Evolutionary conservation across 64 coral and sea anemone genomes (phyloP).

Genomic region (Montipora efflorescens): DNA sequence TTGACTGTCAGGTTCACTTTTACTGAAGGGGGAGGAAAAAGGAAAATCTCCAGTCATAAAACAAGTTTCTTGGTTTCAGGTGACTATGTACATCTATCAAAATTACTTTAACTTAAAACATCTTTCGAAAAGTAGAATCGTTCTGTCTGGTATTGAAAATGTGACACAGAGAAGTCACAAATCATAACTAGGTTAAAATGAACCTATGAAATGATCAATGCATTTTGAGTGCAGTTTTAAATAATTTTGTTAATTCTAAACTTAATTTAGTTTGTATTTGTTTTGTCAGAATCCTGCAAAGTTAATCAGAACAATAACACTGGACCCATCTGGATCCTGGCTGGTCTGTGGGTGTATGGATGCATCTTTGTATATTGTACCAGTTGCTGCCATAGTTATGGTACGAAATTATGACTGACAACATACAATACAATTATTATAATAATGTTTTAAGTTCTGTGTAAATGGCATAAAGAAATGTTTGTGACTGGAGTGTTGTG

Average conservation of each 20-base stretch:
- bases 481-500: too few relatives aligned
- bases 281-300: conserved; percentile 70
- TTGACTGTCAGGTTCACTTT: conserved; percentile 60
- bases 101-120: too few relatives aligned
- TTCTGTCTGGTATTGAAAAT: too few relatives aligned
- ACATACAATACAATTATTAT: too few relatives aligned
- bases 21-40: conserved; percentile 61
- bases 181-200: not conserved
- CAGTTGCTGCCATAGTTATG: conserved; percentile 59
- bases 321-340: conserved; percentile 85
- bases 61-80: conserved; percentile 93
- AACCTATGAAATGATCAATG: too few relatives aligned
- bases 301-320: conserved; percentile 71
- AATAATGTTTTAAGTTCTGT: not conserved
- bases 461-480: too few relatives aligned
- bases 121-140: too few relatives aligned
- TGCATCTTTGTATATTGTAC: conserved; percentile 84
- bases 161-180: not conserved
- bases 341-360: conserved; percentile 90
- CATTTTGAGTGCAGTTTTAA: too few relatives aligned
- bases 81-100: not conserved
- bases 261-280: not conserved
- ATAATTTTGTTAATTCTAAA: too few relatives aligned
- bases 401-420: conserved; percentile 2
- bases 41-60: conserved; percentile 61